These are phyloP conservation scores for Corythaeola cristata DNA, from an alignment of 2,113 vertebrate species.

Conservation along the genomic window DNA sequence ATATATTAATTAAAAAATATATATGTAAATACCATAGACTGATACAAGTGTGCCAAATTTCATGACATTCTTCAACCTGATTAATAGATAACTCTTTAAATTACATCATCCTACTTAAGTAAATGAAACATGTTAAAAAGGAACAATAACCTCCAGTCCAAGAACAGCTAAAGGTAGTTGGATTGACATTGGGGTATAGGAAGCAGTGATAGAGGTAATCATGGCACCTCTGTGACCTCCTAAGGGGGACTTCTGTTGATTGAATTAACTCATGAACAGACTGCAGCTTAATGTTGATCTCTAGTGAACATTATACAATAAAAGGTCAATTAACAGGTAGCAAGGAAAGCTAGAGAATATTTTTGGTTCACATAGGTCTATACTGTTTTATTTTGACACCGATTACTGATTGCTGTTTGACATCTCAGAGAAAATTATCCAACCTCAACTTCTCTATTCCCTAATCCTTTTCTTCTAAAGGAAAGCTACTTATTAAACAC, in stretches of 20 bases:
- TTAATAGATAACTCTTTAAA: background rate
- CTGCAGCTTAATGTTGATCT: background rate
- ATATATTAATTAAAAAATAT: background rate
- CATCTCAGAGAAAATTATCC: background rate
- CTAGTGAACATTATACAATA: background rate
- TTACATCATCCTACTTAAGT: background rate
- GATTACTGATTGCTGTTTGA: background rate
- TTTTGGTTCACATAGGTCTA: background rate
- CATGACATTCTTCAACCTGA: background rate
- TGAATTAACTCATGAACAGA: background rate
- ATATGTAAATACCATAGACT: background rate
- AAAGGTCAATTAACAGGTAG: background rate
- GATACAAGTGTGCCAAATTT: background rate
- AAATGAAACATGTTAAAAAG: background rate
- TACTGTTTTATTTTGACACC: background rate
- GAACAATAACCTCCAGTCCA: background rate
- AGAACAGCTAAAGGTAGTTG: background rate
- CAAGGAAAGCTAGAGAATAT: background rate
- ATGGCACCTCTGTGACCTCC: background rate
- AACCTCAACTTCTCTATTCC: background rate
- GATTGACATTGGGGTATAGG: background rate
- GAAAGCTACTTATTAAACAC: background rate
- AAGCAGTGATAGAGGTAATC: background rate
- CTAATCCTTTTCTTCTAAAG: background rate
- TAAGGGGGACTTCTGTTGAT: background rate